phyloP scores from a whole-genome alignment of 2,113 vertebrate species.

The Caretta caretta region DNA sequence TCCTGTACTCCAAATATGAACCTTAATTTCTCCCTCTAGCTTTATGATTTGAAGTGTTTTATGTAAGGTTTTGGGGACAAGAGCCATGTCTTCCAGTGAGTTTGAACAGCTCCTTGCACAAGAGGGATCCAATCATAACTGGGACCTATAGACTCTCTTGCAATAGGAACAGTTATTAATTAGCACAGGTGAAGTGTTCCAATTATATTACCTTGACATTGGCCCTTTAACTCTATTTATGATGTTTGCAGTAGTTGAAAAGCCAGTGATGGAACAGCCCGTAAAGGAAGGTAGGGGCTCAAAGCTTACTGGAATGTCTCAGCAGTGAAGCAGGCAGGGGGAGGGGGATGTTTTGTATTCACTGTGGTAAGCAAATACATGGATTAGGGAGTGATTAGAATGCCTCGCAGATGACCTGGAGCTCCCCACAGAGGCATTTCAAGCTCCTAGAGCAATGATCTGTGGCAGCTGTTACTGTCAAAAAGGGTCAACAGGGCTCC shows the following conservation, averaged over 20 bases:
- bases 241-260: background rate
- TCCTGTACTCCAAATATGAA: background rate
- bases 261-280: background rate
- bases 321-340: background rate
- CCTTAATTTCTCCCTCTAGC: no score
- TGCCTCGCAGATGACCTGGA: background rate
- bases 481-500: fast-evolving
- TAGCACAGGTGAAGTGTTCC: background rate
- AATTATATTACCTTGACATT: background rate
- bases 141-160: background rate
- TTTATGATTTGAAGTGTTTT: background rate
- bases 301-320: background rate
- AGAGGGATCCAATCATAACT: background rate
- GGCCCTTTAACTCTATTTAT: background rate
- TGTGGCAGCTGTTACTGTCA: background rate
- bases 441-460: background rate
- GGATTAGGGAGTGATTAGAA: background rate
- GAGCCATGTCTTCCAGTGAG: background rate
- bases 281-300: background rate
- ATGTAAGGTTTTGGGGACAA: background rate
- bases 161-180: background rate
- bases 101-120: background rate
- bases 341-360: background rate
- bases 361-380: background rate
- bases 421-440: background rate